Conservation (phyloP, 2,888 invertebrate genomes). For the Acrocera orbiculus region DNA sequence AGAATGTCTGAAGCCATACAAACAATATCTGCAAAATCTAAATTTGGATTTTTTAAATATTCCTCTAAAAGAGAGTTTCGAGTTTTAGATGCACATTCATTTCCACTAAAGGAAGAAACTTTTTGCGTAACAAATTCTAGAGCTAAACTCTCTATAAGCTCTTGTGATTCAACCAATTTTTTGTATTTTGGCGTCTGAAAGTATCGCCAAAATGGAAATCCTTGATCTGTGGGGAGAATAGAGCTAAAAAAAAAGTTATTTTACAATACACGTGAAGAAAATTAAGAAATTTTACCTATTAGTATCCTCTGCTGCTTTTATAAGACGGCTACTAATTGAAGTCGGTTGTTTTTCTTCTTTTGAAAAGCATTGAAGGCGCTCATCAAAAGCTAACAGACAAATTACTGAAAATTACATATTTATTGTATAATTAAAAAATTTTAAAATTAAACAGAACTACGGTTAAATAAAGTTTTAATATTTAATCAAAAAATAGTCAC, state of each 20-base stretch:
- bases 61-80: conserved; percentile 41
- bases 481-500: no score
- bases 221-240: conserved; percentile 29
- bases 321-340: conserved; percentile 49
- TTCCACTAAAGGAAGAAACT: conserved; percentile 33
- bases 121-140: conserved; percentile 43
- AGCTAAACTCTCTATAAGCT: conserved; percentile 55
- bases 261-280: conserved; percentile 31
- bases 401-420: conserved; percentile 42
- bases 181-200: conserved; percentile 56
- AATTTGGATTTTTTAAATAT: conserved; percentile 48
- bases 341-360: conserved; percentile 36
- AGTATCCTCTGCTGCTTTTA: conserved; percentile 52
- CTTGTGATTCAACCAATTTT: conserved; percentile 47
- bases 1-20: conserved; percentile 72
- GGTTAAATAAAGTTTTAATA: no score
- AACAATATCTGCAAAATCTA: conserved; percentile 61
- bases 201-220: conserved; percentile 40
- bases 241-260: conserved; percentile 12
- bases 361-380: conserved; percentile 49
- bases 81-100: conserved; percentile 8
- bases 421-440: background rate
- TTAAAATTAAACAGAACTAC: no score
- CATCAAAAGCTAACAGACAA: conserved; percentile 52
- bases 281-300: conserved; percentile 55